Conservation (phyloP, 1,140 invertebrate genomes). For the Antheraea pernyi region DNA sequence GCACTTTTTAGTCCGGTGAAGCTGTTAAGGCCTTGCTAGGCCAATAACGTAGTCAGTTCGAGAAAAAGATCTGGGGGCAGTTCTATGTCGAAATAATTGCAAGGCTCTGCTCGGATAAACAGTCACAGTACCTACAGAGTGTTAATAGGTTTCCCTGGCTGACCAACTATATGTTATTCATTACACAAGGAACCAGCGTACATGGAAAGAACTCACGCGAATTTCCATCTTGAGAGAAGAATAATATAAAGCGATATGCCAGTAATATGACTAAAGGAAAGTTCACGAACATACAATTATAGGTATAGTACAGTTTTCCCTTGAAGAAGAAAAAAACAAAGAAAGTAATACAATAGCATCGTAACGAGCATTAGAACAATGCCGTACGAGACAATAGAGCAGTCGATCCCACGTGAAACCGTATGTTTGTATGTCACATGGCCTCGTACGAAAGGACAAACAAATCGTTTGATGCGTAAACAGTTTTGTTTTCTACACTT, state of each 20-base stretch:
- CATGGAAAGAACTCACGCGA: no score
- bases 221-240: not conserved
- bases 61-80: no score
- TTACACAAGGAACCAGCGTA: no score
- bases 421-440: conserved; percentile 27
- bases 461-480: not conserved
- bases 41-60: no score
- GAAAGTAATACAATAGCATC: conserved; percentile 27
- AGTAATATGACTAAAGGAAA: not conserved
- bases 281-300: not conserved
- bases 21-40: no score
- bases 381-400: not conserved
- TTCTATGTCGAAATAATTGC: no score
- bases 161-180: no score
- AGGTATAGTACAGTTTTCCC: conserved; percentile 2
- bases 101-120: no score
- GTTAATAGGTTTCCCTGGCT: no score
- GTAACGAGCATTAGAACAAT: conserved; percentile 24
- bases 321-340: conserved; percentile 16
- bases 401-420: conserved; percentile 40
- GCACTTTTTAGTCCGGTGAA: no score
- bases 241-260: not conserved
- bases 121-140: no score
- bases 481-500: not conserved
- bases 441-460: not conserved